Percentiles rank a stretch among this genome's conserved stretches.
Evolutionary conservation across 2,888 invertebrate species (phyloP).

Genomic region (Lycocerus yunnanus): DNA sequence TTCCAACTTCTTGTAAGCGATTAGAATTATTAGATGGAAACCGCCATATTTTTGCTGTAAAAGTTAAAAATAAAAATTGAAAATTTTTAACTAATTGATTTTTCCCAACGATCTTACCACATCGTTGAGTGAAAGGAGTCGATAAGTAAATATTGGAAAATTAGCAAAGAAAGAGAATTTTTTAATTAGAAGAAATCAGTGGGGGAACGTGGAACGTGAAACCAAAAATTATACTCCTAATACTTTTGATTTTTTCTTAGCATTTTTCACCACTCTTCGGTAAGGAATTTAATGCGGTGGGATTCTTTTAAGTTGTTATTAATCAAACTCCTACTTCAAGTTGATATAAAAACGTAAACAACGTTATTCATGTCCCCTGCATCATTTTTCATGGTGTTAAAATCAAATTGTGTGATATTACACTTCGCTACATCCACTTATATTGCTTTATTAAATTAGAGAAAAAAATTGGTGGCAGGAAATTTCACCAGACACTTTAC

Average conservation of each 20-base stretch:
- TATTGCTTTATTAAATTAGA: neutral
- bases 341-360: neutral
- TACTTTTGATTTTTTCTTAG: neutral
- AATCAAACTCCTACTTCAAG: neutral
- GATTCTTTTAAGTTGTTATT: neutral
- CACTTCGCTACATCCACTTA: neutral
- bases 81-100: neutral
- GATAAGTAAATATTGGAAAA: no score
- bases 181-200: neutral
- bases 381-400: neutral
- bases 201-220: no score
- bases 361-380: neutral
- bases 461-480: neutral
- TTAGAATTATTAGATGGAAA: neutral
- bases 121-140: no score
- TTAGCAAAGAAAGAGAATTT: no score
- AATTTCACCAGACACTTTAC: neutral
- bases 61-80: neutral
- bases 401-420: neutral
- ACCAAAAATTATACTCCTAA: no score
- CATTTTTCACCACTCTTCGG: neutral
- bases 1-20: constrained; percentile 2
- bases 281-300: neutral
- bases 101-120: no score
- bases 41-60: neutral